phyloP scores from a whole-genome alignment of 2,797 vertebrate species.

The Anomalospiza imberbis region DNA sequence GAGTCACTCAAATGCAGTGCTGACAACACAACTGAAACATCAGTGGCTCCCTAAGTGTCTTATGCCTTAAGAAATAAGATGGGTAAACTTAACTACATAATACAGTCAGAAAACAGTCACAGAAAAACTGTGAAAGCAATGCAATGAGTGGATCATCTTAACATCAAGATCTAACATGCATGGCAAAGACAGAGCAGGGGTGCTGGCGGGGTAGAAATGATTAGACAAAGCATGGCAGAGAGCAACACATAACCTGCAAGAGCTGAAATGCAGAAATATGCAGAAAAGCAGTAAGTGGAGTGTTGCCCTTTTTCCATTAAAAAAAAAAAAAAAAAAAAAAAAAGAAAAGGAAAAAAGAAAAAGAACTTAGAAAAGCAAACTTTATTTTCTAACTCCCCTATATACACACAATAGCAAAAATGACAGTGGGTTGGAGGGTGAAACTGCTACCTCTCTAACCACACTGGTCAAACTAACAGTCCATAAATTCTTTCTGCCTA shows the following conservation, averaged over 20 bases:
- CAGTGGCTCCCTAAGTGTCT: background rate
- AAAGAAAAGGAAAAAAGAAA: no score
- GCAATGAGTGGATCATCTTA: rapidly evolving
- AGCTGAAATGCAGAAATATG: background rate
- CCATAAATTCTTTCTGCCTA: no score
- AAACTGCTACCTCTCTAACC: no score
- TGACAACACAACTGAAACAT: background rate
- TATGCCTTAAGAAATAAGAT: background rate
- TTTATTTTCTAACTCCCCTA: no score
- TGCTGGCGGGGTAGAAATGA: background rate
- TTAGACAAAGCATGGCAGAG: background rate
- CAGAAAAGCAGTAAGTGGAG: background rate
- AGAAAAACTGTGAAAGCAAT: background rate
- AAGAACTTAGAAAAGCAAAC: no score
- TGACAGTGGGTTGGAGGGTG: no score
- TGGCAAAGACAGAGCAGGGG: background rate
- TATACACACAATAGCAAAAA: no score
- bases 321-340: no score
- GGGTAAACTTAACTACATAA: background rate
- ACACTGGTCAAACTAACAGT: no score
- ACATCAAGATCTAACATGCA: background rate
- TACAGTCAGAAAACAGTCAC: background rate
- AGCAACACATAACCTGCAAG: background rate
- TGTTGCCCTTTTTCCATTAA: no score
- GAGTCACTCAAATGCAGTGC: background rate